Evolutionary conservation across 1,140 invertebrate genomes (phyloP).

Genomic region (Medauroidea extradentata): DNA sequence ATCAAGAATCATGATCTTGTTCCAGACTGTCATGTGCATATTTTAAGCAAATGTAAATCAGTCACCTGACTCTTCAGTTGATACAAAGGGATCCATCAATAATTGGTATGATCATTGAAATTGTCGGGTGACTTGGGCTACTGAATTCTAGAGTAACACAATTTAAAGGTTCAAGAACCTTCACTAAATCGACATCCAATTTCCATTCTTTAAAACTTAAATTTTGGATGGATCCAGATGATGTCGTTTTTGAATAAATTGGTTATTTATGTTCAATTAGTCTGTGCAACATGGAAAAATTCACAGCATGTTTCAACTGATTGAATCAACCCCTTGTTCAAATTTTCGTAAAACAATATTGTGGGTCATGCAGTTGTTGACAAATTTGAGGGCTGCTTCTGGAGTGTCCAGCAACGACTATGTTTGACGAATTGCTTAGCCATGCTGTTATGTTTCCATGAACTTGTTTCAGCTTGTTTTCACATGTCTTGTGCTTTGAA

Average conservation of each 20-base stretch:
- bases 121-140: slow-evolving; percentile 16
- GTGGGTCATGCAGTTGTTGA: no score
- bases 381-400: no score
- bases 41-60: no score
- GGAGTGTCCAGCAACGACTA: no score
- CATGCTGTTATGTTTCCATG: no score
- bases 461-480: no score
- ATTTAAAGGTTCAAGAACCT: slow-evolving; percentile 18
- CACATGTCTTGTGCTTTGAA: no score
- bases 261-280: slow-evolving; percentile 3
- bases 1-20: slow-evolving; percentile 2
- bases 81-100: background rate
- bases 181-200: slow-evolving; percentile 4
- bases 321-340: slow-evolving; percentile 1
- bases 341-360: no score
- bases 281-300: slow-evolving; percentile 1
- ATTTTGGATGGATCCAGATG: background rate
- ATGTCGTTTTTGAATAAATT: background rate
- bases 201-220: slow-evolving; percentile 7
- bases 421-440: no score
- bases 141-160: slow-evolving; percentile 16
- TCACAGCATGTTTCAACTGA: background rate
- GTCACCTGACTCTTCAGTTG: no score
- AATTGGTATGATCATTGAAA: slow-evolving; percentile 20
- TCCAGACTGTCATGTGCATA: no score